Evolutionary conservation across 2,113 vertebrate genomes (phyloP), one percentile per base, ranked within the genome.

Genomic region (Apodemus speciosus): DNA sequence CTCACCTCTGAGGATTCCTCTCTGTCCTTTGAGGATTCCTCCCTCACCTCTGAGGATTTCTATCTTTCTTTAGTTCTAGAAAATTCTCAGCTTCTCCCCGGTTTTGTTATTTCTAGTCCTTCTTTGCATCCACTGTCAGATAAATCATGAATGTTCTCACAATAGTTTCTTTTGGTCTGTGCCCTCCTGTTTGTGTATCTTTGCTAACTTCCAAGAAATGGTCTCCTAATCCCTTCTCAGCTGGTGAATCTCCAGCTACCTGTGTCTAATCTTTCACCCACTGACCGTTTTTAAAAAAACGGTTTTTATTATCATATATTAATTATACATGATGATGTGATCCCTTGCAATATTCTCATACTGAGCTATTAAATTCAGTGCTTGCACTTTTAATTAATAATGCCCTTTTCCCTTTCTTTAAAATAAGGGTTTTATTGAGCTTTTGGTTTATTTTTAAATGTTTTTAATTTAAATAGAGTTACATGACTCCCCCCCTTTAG

Each of bases 301-400:
- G 3, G 30, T 35, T 66, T 83, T 85, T 68, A 9, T 32, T 49
- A 66, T 6, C 40, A 49, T 46, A 66, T 49, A 85, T 49, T 66
- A 84, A 84, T 43, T 64, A 49, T 21, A 18, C 9, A 84, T 35
- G 30, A 43, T 62, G 32, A 49, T 35, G 81, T 4, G 62, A n/a
- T 25, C 35, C 43, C 46, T 51, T 68, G 40, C 49, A 10, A 85
- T 62, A 84, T 86, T 68, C 66, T 69, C 62, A 68, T 49, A 53
- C 35, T 93, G 25, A 86, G 27, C 40, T 92, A 90, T 73, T 83
- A 80, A 94, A 32, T n/a, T 83, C 79, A 91, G 6, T 84, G 18
- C 43, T 81, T 80, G 40, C 51, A 89, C 80, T 92, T 92, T 92
- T 68, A 60, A 81, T 62, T 81, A n/a, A 15, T 40, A 60, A 81